Percentiles rank a stretch among this genome's conserved stretches.
phyloP scores from a whole-genome alignment of 2,888 invertebrate species.

The Dolichomitus sp. region DNA sequence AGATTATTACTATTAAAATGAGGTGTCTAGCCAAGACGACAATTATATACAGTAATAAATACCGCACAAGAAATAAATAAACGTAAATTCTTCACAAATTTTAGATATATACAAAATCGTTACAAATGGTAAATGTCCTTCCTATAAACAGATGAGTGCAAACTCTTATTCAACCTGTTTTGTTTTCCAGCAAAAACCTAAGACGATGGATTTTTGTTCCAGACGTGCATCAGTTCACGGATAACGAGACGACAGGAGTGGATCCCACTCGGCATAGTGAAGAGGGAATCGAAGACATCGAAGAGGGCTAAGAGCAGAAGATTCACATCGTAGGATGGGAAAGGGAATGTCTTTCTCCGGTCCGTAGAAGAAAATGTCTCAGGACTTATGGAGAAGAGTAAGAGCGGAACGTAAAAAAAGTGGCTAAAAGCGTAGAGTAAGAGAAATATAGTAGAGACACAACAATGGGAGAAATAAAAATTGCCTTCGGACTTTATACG shows the following conservation, averaged over 20 bases:
- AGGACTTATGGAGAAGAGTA: slow-evolving; percentile 28
- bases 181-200: slow-evolving; percentile 25
- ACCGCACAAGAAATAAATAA: no score
- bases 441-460: slow-evolving; percentile 11
- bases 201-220: slow-evolving; percentile 30
- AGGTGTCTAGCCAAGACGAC: no score
- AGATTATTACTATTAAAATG: no score
- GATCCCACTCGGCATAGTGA: slow-evolving; percentile 1
- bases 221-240: background rate
- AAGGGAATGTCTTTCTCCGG: slow-evolving; percentile 46
- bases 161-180: background rate
- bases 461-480: slow-evolving; percentile 51
- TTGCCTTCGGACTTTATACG: slow-evolving; percentile 37
- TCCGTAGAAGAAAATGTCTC: slow-evolving; percentile 49
- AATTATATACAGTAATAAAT: no score
- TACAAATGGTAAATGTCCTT: slow-evolving; percentile 47
- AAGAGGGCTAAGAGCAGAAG: background rate
- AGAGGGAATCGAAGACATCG: slow-evolving; percentile 6
- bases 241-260: slow-evolving; percentile 39
- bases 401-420: slow-evolving; percentile 27
- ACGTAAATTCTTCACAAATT: no score
- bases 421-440: slow-evolving; percentile 15
- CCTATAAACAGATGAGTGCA: slow-evolving; percentile 11
- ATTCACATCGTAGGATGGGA: slow-evolving; percentile 11
- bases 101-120: no score